Percentiles rank a stretch among this genome's conserved stretches.
Evolutionary conservation across 2,888 invertebrate genomes (phyloP).

Genomic region (Volucella zonaria): DNA sequence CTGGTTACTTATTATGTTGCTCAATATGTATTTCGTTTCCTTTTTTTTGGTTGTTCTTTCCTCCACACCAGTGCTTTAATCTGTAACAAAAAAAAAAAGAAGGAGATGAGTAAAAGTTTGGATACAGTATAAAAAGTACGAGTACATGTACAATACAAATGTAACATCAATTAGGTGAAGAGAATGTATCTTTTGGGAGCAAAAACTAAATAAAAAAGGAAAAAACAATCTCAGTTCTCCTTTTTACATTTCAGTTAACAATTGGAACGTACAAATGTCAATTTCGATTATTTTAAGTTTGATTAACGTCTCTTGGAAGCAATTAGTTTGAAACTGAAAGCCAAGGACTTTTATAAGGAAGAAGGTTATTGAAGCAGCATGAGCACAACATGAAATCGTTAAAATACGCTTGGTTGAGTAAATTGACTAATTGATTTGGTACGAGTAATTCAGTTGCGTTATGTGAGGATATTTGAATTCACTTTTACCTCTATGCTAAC

Average conservation of each 20-base stretch:
- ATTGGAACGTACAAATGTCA: slow-evolving; percentile 46
- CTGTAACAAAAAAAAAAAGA: slow-evolving; percentile 27
- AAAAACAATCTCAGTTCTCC: slow-evolving; percentile 1
- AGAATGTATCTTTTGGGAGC: slow-evolving; percentile 14
- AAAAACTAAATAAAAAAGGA: background rate
- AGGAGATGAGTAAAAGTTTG: slow-evolving; percentile 1
- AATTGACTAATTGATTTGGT: too few relatives aligned
- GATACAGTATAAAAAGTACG: background rate
- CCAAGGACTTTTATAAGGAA: too few relatives aligned
- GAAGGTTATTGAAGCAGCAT: too few relatives aligned
- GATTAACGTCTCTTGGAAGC: slow-evolving; percentile 40
- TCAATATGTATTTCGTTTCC: background rate
- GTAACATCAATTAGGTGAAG: slow-evolving; percentile 44
- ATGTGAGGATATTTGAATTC: too few relatives aligned
- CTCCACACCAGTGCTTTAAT: background rate
- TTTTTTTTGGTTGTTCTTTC: background rate
- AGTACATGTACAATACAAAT: background rate
- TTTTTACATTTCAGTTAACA: slow-evolving; percentile 35
- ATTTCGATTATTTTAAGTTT: slow-evolving; percentile 46
- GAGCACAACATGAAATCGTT: too few relatives aligned
- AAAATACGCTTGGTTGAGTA: too few relatives aligned
- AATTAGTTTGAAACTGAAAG: slow-evolving; percentile 3
- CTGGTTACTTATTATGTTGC: slow-evolving; percentile 27
- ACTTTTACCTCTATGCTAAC: too few relatives aligned
- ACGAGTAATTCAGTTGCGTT: too few relatives aligned